Evolutionary conservation across 2,113 vertebrate species (phyloP).

Genomic region (Pitta sordida): DNA sequence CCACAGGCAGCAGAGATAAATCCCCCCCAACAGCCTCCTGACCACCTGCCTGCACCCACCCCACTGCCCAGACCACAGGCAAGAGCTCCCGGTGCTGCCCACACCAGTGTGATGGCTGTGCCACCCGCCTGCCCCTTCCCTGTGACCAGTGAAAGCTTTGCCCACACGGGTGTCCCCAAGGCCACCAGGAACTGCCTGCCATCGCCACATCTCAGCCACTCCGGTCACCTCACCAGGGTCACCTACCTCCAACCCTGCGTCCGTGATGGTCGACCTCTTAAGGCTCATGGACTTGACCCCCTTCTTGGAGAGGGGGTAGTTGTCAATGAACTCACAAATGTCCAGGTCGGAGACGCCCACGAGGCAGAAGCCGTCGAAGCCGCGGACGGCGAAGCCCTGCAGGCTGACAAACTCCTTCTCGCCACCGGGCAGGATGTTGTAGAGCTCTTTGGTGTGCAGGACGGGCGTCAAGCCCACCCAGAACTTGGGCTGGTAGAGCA

Average conservation of each 20-base stretch:
- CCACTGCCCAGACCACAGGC: background rate
- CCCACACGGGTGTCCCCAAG: accelerated
- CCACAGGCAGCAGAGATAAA: too few species aligned
- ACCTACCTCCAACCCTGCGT: constrained; percentile 93
- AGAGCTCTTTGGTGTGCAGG: constrained; percentile 97
- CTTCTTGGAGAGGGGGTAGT: constrained; percentile 97
- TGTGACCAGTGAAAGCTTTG: background rate
- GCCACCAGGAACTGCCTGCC: accelerated
- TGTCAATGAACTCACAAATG: constrained; percentile 99
- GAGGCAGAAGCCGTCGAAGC: constrained; percentile 95
- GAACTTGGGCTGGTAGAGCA: constrained; percentile 98
- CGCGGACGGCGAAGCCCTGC: constrained; percentile 91
- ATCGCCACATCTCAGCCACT: background rate
- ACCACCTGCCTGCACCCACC: background rate
- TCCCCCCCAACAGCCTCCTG: accelerated
- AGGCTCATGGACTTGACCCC: constrained; percentile 96
- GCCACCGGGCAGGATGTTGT: constrained; percentile 83
- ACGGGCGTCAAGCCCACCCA: constrained; percentile 95
- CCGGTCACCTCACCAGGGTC: accelerated
- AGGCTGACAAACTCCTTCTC: constrained; percentile 98
- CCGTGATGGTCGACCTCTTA: constrained; percentile 97
- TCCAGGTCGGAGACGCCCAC: constrained; percentile 98
- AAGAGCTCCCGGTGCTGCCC: background rate
- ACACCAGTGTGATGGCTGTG: accelerated
- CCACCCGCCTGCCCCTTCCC: background rate